Base-by-base conservation (phyloP, 2,113 vertebrate genomes). In the Trachemys scripta region DNA sequence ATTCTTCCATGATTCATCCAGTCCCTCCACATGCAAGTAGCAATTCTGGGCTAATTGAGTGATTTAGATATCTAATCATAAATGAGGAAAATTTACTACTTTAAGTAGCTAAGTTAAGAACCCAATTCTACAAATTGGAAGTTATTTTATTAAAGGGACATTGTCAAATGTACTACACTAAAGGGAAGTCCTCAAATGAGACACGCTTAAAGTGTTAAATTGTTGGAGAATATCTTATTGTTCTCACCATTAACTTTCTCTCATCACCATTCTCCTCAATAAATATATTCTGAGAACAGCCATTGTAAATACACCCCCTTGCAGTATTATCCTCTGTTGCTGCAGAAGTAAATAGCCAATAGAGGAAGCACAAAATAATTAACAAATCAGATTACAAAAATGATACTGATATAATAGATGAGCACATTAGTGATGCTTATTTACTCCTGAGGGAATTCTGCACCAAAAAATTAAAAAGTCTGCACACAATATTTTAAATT, bases 301-400 rank as follows among this genome's bases (percentile, higher is more conserved):
- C 22, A 22, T n/a, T 92, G 38, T 79, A 89, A 72, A 10, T 85
- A 4, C 88, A 0, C 49, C 17, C 62, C 89, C 82, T 19, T 92
- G 4, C 69, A 81, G 12, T 19, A 38, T 16, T 85, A 82, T 84
- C 22, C 5, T 87, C 14, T 82, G 53, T 11, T 92, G 38, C 88
- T 95, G 65, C 80, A 90, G 82, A 90, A 95, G 62, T 87, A 82
- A 95, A 81, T 90, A 95, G 69, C 93, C 94, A 97, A 90, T 89
- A 95, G 95, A 94, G 96, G 97, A 95, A 95, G 92, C 93, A 96
- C 50, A 90, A 88, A 96, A 88, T 91, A 96, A 80, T 85, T 94
- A 90, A 47, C 90, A 17, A 45, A 59, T 92, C 86, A 31, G 49
- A 38, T 91, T 92, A 1, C 0, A 69, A 29, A 94, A 85, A 80